A percentile compares a stretch with the other conserved stretches of the same genome.
Conservation (phyloP, 2,113 vertebrate species). For the Cyprinodon brontotheroides region DNA sequence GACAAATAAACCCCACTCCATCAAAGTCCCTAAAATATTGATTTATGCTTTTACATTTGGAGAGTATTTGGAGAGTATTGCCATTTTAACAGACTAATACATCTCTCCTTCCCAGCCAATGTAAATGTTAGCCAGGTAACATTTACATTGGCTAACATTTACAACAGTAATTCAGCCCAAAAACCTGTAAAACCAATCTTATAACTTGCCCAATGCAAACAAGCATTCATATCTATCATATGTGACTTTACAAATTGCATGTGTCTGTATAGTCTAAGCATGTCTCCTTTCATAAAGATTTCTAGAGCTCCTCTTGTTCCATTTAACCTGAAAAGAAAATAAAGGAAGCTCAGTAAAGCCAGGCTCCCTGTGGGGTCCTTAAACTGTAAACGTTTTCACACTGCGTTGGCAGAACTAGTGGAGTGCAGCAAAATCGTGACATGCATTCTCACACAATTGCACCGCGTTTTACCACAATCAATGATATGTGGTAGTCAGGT, state of each 20-base stretch:
- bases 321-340: constrained; percentile 30
- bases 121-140: neutral
- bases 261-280: constrained; percentile 20
- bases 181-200: constrained; percentile 21
- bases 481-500: constrained; percentile 59
- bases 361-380: constrained; percentile 31
- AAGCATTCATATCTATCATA: constrained; percentile 43
- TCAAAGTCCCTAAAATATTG: no score
- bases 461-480: constrained; percentile 53
- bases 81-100: neutral
- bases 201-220: constrained; percentile 30
- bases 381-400: constrained; percentile 63
- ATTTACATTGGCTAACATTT: constrained; percentile 12
- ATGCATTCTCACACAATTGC: constrained; percentile 41
- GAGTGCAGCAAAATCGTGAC: constrained; percentile 44
- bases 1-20: no score
- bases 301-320: constrained; percentile 8
- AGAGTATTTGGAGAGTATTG: neutral
- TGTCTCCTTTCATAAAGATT: constrained; percentile 1
- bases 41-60: no score
- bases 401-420: constrained; percentile 9
- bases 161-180: neutral
- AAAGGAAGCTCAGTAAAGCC: constrained; percentile 39
- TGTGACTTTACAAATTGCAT: constrained; percentile 35
- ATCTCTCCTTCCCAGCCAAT: neutral